Percentiles rank a stretch among this genome's conserved stretches.
Conservation (phyloP, 2,888 invertebrate genomes). For the Uropetala carovei region DNA sequence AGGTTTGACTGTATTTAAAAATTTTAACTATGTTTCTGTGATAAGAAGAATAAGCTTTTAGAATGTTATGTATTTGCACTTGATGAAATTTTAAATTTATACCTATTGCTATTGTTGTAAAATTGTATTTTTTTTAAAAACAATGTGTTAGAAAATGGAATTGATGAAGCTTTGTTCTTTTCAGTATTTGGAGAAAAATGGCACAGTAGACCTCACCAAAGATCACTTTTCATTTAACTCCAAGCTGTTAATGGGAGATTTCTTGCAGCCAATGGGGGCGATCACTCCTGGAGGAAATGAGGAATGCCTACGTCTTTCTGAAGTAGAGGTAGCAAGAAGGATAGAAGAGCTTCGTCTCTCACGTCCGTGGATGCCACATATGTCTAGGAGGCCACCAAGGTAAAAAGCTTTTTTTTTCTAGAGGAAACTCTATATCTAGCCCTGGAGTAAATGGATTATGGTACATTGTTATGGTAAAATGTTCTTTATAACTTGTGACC, state of each 20-base stretch:
- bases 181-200: constrained; percentile 86
- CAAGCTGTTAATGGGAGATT: constrained; percentile 92
- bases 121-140: too few relatives aligned
- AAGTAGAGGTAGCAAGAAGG: constrained; percentile 89
- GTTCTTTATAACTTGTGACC: too few relatives aligned
- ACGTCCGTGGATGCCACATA: constrained; percentile 68
- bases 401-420: constrained; percentile 28
- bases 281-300: constrained; percentile 80
- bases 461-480: too few relatives aligned
- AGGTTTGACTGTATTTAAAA: too few relatives aligned
- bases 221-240: constrained; percentile 97
- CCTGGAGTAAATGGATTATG: too few relatives aligned
- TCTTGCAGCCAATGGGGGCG: constrained; percentile 82
- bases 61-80: too few relatives aligned
- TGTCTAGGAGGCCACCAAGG: constrained; percentile 65
- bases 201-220: constrained; percentile 81
- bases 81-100: too few relatives aligned
- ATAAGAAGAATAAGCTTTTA: too few relatives aligned
- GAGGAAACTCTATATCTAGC: too few relatives aligned
- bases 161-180: constrained; percentile 68
- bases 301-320: constrained; percentile 84
- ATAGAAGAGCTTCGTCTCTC: constrained; percentile 74
- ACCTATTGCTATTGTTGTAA: too few relatives aligned
- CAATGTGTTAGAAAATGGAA: constrained; percentile 71
- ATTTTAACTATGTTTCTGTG: too few relatives aligned